Base-by-base conservation (phyloP, 2,113 vertebrate species). In the Trinectes maculatus region DNA sequence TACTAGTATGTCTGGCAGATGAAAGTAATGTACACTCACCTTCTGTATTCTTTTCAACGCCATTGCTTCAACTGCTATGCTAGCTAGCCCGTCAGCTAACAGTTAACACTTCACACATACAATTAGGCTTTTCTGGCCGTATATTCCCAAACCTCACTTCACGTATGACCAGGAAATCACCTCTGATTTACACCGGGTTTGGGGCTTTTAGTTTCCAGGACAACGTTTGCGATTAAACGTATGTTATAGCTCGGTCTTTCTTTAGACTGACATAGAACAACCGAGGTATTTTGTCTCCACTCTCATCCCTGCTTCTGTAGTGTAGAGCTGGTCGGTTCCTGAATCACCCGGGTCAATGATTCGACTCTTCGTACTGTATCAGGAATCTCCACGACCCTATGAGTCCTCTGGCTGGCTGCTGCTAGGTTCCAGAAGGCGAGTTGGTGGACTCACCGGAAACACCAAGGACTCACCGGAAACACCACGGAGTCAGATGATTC, bases 31-130 rank as follows among this genome's bases (percentile, higher is more conserved):
- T 51, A 77, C 60, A 91, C 93, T 93, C 87, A 94, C 93, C 93
- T 94, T 94, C 85, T 94, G 93, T 83, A 94, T 94, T 89, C 93
- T 89, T 90, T 94, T 94, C 92, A 94, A 90, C 92, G 93, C 93
- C 93, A 94, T 94, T 89, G 87, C 88, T 85, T 86, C 65, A 85
- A 81, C 83, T 87, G 89, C 89, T 91, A 74, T 57, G 84, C 87
- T 80, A 79, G 66, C 72, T 89, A 87, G 84, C 87, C 75, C 86
- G 85, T 86, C 66, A 89, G 83, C 76, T 91, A 89, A 85, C 81
- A 64, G 78, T 85, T 86, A 81, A 79, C 79, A 67, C 83, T 63
- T 84, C 60, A 84, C 82, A 85, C 87, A 86, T 85, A 87, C 77
- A 85, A 78, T 85, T 84, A 74, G 34, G 75, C 42, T 85, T 88